Percentiles rank a stretch among this genome's conserved stretches.
Conservation (phyloP, 2,113 vertebrate genomes). For the Thalassarche chlororhynchos region DNA sequence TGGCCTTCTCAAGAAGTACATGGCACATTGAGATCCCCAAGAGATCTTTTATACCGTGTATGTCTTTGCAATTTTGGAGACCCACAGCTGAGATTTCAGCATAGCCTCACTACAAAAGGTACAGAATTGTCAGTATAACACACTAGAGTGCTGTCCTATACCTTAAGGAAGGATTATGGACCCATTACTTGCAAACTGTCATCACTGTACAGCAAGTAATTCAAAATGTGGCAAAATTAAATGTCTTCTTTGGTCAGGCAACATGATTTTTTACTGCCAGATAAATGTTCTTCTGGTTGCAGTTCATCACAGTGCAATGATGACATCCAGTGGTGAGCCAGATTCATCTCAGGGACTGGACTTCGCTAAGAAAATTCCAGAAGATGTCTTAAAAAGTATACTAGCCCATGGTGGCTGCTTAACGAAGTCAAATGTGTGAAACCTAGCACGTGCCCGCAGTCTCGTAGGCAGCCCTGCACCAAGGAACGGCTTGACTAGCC, state of each 20-base stretch:
- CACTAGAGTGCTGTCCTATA: background rate
- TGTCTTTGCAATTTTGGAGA: background rate
- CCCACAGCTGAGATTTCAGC: background rate
- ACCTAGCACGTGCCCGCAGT: background rate
- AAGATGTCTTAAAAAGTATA: background rate
- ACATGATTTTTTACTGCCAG: background rate
- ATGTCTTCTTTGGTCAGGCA: background rate
- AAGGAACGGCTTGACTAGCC: background rate
- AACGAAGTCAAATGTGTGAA: background rate
- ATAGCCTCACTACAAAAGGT: background rate
- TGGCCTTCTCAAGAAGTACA: background rate
- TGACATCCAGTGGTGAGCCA: slow-evolving; percentile 72
- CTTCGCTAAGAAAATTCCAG: background rate
- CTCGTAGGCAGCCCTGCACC: background rate
- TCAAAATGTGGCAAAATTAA: background rate
- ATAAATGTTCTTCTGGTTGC: background rate
- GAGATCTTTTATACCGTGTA: background rate
- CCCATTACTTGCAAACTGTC: background rate
- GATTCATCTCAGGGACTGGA: background rate
- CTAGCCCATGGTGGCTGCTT: background rate
- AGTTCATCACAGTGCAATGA: slow-evolving; percentile 16
- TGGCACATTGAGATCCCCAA: background rate
- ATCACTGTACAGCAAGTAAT: background rate
- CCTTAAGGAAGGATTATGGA: background rate
- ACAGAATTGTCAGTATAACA: too few relatives aligned